Percentiles rank a stretch among this genome's conserved stretches.
These are phyloP conservation scores for Ammospiza caudacuta DNA, from an alignment of 2,113 vertebrate genomes.

Conservation along the genomic window DNA sequence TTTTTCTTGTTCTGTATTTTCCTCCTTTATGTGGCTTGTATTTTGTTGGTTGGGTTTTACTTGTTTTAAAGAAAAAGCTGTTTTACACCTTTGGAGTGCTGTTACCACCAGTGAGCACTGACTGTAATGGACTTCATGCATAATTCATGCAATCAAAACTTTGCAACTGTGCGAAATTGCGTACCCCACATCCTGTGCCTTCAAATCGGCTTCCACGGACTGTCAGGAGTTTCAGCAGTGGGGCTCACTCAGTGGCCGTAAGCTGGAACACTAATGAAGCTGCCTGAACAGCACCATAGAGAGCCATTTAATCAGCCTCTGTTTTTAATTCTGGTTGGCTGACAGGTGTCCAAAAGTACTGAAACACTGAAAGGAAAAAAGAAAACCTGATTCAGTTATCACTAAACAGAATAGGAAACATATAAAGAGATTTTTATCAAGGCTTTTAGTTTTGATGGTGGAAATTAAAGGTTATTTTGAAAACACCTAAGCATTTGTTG, in stretches of 20 bases:
- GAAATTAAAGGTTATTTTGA: conserved; percentile 54
- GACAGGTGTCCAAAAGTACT: conserved; percentile 65
- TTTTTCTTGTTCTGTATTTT: not conserved
- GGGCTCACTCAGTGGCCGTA: conserved; percentile 49
- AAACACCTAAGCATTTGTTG: conserved; percentile 22
- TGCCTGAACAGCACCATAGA: conserved; percentile 65
- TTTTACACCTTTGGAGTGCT: conserved; percentile 42
- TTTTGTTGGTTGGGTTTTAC: not conserved
- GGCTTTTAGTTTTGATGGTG: conserved; percentile 10
- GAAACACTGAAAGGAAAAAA: not conserved
- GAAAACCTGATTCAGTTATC: not conserved
- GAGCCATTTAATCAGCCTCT: conserved; percentile 68
- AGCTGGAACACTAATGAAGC: conserved; percentile 70
- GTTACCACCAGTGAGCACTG: not conserved
- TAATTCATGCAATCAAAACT: conserved; percentile 79
- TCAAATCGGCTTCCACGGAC: conserved; percentile 58
- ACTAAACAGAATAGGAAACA: not conserved
- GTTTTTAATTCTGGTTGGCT: conserved; percentile 63
- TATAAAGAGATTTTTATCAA: conserved; percentile 53
- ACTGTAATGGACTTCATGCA: conserved; percentile 66
- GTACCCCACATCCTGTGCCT: conserved; percentile 60
- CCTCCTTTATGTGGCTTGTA: not conserved
- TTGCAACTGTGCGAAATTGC: conserved; percentile 68
- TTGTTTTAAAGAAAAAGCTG: not conserved
- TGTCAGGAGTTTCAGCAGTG: conserved; percentile 58